phyloP scores from a whole-genome alignment of 2,797 vertebrate species.

The Typhlichthys subterraneus region DNA sequence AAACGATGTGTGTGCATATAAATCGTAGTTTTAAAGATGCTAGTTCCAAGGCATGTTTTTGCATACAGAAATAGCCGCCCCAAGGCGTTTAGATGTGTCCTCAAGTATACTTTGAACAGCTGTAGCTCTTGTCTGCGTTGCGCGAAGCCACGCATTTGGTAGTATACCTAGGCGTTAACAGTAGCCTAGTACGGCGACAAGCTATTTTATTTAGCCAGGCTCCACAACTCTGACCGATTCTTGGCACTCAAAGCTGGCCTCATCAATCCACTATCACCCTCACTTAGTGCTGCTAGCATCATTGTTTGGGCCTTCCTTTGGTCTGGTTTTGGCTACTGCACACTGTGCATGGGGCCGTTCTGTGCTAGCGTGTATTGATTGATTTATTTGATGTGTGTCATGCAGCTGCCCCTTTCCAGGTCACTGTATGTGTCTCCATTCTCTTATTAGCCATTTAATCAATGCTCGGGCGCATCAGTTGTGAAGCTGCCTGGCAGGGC shows the following conservation, averaged over 20 bases:
- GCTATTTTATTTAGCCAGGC: constrained; percentile 23
- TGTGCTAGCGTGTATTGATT: constrained; percentile 32
- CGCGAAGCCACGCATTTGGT: no score
- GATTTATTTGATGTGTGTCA: constrained; percentile 35
- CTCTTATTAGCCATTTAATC: constrained; percentile 35
- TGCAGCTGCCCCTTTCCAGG: constrained; percentile 27
- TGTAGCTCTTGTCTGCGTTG: no score
- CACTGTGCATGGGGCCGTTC: constrained; percentile 16
- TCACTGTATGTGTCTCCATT: constrained; percentile 15
- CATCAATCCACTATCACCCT: constrained; percentile 11
- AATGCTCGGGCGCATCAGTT: constrained; percentile 20
- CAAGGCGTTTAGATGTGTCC: no score
- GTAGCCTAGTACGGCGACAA: constrained; percentile 20
- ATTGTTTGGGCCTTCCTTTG: neutral
- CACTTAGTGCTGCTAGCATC: constrained; percentile 9
- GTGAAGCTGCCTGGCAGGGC: constrained; percentile 9
- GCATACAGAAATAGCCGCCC: no score
- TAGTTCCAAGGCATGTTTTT: no score
- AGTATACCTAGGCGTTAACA: neutral
- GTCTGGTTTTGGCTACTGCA: neutral
- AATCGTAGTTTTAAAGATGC: no score
- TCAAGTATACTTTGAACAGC: no score
- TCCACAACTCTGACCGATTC: constrained; percentile 33
- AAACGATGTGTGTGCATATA: no score
- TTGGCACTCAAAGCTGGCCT: constrained; percentile 22